Base-by-base conservation (phyloP, 2,113 vertebrate genomes). In the Eubucco bourcierii region DNA sequence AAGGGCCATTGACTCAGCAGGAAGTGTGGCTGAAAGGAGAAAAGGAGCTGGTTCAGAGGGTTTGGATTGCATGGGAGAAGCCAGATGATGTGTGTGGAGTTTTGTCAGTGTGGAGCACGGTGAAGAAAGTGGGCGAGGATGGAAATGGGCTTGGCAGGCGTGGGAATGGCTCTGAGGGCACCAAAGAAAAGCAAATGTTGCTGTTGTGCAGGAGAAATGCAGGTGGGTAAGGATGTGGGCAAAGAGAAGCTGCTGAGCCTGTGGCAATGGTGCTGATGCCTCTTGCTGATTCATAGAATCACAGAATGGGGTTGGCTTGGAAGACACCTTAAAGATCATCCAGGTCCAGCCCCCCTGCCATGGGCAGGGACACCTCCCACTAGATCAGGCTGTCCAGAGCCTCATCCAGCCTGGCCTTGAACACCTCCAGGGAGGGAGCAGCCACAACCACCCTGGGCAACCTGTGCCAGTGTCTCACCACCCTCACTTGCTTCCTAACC, bases 91-190 rank as follows among this genome's bases (percentile, higher is more conserved):
- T 1, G 0, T 0, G 18, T 0, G 25, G 56, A 12, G 68, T 28
- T 75, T 23, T 14, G 75, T 0, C 0, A n/a, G 55, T 0, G 1
- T 11, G 1, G 70, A 64, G 65, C 1, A 1, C 0, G 10, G 7
- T 1, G 1, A 61, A 25, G 71, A 29, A 11, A 3, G 50, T 52
- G 68, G 34, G 8, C 6, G 63, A 79, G 75, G 70, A 53, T 1
- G 53, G 80, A 41, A 12, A 18, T 1, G 3, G 24, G 29, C 12
- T 8, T 4, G 1, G 34, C 17, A 6, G 44, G 23, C 1, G 1
- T 55, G 71, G 75, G 33, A 46, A 89, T 52, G 15, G 86, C 71
- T 83, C 64, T 0, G 16, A 63, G 67, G 71, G 65, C 0, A 1
- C 61, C 37, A 39, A n/a, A 63, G 59, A 63, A 65, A 87, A 44